Base-by-base conservation (phyloP, 2,888 invertebrate species). In the Ophioninae sp. region DNA sequence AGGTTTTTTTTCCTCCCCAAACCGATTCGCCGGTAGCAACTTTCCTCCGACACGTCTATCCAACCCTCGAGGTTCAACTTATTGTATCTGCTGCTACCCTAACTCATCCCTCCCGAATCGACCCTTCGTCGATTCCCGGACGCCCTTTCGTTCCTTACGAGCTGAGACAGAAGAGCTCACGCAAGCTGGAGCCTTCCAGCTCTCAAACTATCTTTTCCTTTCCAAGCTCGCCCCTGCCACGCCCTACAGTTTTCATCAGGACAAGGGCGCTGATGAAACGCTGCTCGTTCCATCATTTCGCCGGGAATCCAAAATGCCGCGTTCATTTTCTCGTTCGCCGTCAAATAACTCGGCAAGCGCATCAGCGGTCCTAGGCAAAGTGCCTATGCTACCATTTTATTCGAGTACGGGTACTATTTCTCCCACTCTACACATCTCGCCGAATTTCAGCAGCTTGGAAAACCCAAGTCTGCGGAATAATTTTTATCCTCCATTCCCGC, bases 171-270 rank as follows among this genome's bases (percentile, higher is more conserved):
- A 69, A 84, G 82, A 76, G 84, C 69, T 74, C 78, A 79, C 76
- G 44, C 81, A 81, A 76, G 81, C 84, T 81, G 44, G 71, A 77
- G 77, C 63, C 72, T 67, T 77, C 61, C 51, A 71, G 44, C 41
- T 20, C 17, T 56, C 30, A 51, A 13, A 13, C 13, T 17, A 51
- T 17, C 17, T 51, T 51, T 51, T 51, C 17, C 51, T 17, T 3
- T 51, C 51, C 51, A 51, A 13, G 56, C 22, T 44, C 68, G 9
- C 59, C 39, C 41, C 64, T 68, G 79, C 85, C 85, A 84, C 85
- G 85, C 87, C 87, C 86, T 85, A 83, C 79, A 87, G 87, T 87
- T 87, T 87, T 87, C 87, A 87, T 87, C 86, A 86, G 83, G 81
- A 79, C 83, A 73, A 80, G 83, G 82, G 77, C 74, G 85, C 79